These are phyloP conservation scores for Tenthredo mesomela DNA, from an alignment of 2,888 invertebrate species.

Conservation along the genomic window DNA sequence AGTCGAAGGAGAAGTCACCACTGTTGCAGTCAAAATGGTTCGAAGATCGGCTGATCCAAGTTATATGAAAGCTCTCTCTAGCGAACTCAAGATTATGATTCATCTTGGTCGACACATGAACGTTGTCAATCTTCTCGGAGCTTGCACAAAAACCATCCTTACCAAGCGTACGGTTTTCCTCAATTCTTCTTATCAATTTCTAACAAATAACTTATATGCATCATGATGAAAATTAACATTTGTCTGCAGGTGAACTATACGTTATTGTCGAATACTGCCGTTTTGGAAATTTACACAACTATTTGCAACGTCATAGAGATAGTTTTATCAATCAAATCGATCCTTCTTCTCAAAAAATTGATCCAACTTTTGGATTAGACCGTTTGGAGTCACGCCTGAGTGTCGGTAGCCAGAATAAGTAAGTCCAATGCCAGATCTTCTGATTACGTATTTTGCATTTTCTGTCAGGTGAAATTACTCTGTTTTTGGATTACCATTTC, in stretches of 20 bases:
- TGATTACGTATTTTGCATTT: background rate
- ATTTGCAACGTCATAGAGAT: constrained; percentile 89
- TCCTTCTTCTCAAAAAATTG: constrained; percentile 84
- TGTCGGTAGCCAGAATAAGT: constrained; percentile 81
- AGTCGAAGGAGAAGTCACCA: constrained; percentile 86
- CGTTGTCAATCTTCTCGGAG: constrained; percentile 96
- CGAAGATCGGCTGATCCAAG: constrained; percentile 92
- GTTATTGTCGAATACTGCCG: constrained; percentile 97
- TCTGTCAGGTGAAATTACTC: background rate
- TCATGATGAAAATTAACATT: background rate
- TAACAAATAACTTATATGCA: background rate
- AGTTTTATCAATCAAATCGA: constrained; percentile 92
- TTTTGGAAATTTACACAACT: constrained; percentile 95
- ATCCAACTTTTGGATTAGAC: constrained; percentile 82
- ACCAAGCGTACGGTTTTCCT: constrained; percentile 86
- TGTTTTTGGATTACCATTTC: background rate
- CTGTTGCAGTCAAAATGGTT: constrained; percentile 98
- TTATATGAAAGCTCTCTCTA: constrained; percentile 92
- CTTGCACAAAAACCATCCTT: constrained; percentile 93
- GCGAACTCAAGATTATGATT: constrained; percentile 97
- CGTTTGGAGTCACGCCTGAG: constrained; percentile 81
- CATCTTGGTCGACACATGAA: constrained; percentile 97
- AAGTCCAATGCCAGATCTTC: background rate
- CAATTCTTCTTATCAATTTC: background rate
- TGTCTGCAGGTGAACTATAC: constrained; percentile 87